Conservation (phyloP, 2,888 invertebrate species). For the Nymphalis urticae region DNA sequence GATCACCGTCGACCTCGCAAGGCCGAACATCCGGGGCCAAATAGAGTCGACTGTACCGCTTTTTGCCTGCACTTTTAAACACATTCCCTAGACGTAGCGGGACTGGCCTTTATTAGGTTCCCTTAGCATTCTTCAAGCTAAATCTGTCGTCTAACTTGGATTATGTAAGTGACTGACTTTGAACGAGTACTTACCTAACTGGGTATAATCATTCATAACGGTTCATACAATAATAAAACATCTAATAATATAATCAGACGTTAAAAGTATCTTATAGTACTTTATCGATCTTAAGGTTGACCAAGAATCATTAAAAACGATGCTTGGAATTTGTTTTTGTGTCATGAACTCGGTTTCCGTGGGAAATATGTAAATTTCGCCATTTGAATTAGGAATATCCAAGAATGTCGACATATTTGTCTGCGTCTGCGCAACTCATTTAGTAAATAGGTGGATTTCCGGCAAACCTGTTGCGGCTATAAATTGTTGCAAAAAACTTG, state of each 20-base stretch:
- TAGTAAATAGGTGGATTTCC: conserved; percentile 19
- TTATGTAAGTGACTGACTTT: not conserved
- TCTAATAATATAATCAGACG: no score
- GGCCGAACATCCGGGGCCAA: conserved; percentile 58
- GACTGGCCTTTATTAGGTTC: conserved; percentile 40
- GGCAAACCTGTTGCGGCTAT: conserved; percentile 6
- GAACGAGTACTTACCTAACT: not conserved
- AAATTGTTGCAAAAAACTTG: conserved; percentile 3
- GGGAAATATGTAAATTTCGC: conserved; percentile 29
- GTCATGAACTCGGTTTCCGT: conserved; percentile 19
- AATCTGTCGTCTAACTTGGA: not conserved
- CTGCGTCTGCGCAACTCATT: conserved; percentile 12
- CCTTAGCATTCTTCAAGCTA: not conserved
- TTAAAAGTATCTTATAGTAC: no score
- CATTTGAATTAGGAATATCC: conserved; percentile 10
- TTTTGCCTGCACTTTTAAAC: conserved; percentile 38
- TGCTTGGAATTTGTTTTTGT: not conserved
- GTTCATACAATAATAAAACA: no score
- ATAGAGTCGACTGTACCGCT: conserved; percentile 37
- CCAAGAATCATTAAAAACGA: conserved; percentile 1
- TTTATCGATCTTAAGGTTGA: not conserved
- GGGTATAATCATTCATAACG: not conserved
- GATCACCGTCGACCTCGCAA: conserved; percentile 59
- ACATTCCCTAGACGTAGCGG: conserved; percentile 49
- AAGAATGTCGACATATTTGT: conserved; percentile 15